These are phyloP conservation scores for Oreochromis spilurus DNA, from an alignment of 2,113 vertebrate species.

Conservation along the genomic window DNA sequence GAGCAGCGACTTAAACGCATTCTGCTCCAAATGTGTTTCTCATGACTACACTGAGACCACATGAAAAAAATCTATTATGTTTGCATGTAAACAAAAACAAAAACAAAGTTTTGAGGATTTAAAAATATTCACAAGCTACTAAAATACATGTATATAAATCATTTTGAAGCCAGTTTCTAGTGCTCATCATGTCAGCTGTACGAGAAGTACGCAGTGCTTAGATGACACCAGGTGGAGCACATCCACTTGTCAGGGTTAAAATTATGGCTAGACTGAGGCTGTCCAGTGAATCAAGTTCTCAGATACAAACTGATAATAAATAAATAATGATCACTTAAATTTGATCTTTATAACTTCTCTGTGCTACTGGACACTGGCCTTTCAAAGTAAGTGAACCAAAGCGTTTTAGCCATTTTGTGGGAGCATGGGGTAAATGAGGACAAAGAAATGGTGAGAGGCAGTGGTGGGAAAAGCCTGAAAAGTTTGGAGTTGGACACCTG, in stretches of 20 bases:
- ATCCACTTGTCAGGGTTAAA: not conserved
- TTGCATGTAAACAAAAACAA: not conserved
- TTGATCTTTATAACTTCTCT: not conserved
- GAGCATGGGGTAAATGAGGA: not conserved
- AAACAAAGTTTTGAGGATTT: not conserved
- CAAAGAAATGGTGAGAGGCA: not conserved
- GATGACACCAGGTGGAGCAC: not conserved
- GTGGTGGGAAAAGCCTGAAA: not conserved
- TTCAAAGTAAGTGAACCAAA: not conserved
- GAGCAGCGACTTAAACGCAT: not conserved
- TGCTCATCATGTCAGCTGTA: not conserved
- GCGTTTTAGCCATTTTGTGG: not conserved
- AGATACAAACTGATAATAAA: not conserved
- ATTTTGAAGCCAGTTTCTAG: not conserved
- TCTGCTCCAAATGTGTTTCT: not conserved
- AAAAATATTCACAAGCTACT: not conserved
- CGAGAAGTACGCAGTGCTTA: not conserved
- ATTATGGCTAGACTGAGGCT: not conserved
- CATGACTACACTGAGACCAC: not conserved
- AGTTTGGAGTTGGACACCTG: not conserved
- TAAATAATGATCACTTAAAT: not conserved
- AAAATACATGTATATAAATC: not conserved
- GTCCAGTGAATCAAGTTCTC: not conserved
- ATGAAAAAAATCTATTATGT: not conserved
- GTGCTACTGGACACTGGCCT: not conserved